phyloP scores from a whole-genome alignment of 2,888 invertebrate genomes.

The Xestoiulus laeticollis region DNA sequence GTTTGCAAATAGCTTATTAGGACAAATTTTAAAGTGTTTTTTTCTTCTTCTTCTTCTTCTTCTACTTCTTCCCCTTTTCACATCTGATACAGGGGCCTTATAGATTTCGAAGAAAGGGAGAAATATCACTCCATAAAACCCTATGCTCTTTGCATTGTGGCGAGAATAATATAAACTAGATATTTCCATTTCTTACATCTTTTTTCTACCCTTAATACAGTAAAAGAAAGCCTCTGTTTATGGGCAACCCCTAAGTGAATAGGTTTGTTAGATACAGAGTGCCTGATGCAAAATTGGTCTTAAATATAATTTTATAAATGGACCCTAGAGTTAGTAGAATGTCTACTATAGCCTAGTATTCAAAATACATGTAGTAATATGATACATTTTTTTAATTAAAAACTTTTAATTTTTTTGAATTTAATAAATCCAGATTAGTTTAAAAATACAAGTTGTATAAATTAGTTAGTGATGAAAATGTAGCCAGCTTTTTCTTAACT shows the following conservation, averaged over 20 bases:
- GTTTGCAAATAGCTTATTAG: slow-evolving; percentile 50
- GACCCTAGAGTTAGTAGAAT: too few relatives aligned
- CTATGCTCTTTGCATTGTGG: slow-evolving; percentile 36
- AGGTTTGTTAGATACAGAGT: not conserved
- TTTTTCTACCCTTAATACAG: not conserved
- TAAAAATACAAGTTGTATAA: too few relatives aligned
- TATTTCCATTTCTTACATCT: slow-evolving; percentile 21
- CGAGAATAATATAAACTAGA: slow-evolving; percentile 7
- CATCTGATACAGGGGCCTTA: not conserved
- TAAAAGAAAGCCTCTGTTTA: not conserved
- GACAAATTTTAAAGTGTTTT: slow-evolving; percentile 49
- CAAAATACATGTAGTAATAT: too few relatives aligned
- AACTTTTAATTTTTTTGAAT: too few relatives aligned
- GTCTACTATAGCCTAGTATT: too few relatives aligned
- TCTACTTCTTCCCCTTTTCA: slow-evolving; percentile 40
- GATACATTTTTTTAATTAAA: too few relatives aligned
- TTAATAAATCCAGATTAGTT: too few relatives aligned
- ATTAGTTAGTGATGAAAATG: too few relatives aligned
- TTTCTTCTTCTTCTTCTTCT: slow-evolving; percentile 1
- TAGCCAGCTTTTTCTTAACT: too few relatives aligned
- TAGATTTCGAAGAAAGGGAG: slow-evolving; percentile 38
- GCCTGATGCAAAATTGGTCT: not conserved
- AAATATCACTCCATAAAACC: slow-evolving; percentile 40
- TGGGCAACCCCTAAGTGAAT: not conserved
- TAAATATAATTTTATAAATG: too few relatives aligned